These are phyloP conservation scores for Marronus borbonicus DNA, from an alignment of 2,888 invertebrate species.

Conservation along the genomic window DNA sequence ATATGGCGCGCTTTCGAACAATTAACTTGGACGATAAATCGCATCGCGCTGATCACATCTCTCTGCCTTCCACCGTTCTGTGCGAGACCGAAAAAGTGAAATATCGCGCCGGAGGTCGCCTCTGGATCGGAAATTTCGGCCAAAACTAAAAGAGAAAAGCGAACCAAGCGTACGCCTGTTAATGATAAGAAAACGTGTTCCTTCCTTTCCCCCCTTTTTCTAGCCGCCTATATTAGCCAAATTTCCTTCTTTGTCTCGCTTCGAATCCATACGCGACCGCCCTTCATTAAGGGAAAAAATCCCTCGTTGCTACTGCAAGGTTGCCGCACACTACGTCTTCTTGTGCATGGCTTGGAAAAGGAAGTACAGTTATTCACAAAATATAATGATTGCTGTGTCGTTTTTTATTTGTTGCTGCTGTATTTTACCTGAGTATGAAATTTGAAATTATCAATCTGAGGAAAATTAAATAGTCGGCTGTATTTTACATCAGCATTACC, in stretches of 20 bases:
- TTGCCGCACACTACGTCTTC: neutral
- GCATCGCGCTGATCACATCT: conserved; percentile 63
- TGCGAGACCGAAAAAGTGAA: conserved; percentile 53
- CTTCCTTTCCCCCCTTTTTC: neutral
- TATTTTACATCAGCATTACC: no score
- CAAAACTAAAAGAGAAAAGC: conserved; percentile 39
- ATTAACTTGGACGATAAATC: conserved; percentile 69
- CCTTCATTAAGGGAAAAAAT: conserved; percentile 27
- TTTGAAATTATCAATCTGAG: no score
- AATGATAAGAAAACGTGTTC: conserved; percentile 43
- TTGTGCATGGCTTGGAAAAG: neutral
- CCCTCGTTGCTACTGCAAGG: neutral
- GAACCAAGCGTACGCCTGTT: conserved; percentile 14
- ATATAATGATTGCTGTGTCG: conserved; percentile 30
- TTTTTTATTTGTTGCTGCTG: neutral
- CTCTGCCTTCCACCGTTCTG: neutral
- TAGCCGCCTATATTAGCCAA: conserved; percentile 25
- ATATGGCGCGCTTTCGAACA: conserved; percentile 68
- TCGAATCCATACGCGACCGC: neutral
- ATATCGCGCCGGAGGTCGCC: conserved; percentile 50
- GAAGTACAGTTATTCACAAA: conserved; percentile 7
- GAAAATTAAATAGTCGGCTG: no score
- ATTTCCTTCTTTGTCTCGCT: conserved; percentile 32
- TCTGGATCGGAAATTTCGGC: conserved; percentile 8
- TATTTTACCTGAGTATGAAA: no score